These are phyloP conservation scores for Lepisosteus oculatus DNA, from an alignment of 2,113 vertebrate genomes.

Conservation along the genomic window DNA sequence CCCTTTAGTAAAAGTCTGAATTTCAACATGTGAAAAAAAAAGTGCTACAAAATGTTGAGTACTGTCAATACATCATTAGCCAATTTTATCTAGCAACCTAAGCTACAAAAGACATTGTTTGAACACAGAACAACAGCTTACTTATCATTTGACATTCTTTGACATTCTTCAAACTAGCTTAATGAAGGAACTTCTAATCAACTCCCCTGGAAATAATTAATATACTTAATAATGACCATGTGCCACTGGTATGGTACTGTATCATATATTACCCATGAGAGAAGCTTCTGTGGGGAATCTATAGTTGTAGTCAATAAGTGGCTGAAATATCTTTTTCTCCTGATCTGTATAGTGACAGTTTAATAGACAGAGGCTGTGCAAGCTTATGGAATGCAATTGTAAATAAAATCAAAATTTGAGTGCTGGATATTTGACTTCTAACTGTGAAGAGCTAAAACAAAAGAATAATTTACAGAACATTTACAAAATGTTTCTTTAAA, in stretches of 20 bases:
- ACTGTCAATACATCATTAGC: too few relatives aligned
- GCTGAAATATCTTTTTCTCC: conserved; percentile 13
- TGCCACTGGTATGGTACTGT: background rate
- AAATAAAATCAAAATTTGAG: background rate
- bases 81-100: too few relatives aligned
- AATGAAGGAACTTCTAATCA: conserved; percentile 1
- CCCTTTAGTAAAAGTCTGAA: too few relatives aligned
- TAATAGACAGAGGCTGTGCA: conserved; percentile 1
- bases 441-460: too few relatives aligned
- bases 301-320: conserved; percentile 13
- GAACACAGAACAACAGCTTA: too few relatives aligned
- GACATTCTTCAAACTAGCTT: background rate
- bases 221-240: conserved; percentile 8
- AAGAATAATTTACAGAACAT: too few relatives aligned
- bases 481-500: too few relatives aligned
- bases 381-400: conserved; percentile 5
- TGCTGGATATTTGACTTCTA: too few relatives aligned
- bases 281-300: conserved; percentile 2
- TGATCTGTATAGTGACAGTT: background rate
- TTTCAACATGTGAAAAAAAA: too few relatives aligned
- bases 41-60: too few relatives aligned
- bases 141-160: too few relatives aligned
- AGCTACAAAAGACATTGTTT: too few relatives aligned
- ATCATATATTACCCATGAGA: conserved; percentile 17
- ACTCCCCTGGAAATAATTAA: conserved; percentile 19